Base-by-base conservation (phyloP, 2,888 invertebrate species). In the Dynastes maya region DNA sequence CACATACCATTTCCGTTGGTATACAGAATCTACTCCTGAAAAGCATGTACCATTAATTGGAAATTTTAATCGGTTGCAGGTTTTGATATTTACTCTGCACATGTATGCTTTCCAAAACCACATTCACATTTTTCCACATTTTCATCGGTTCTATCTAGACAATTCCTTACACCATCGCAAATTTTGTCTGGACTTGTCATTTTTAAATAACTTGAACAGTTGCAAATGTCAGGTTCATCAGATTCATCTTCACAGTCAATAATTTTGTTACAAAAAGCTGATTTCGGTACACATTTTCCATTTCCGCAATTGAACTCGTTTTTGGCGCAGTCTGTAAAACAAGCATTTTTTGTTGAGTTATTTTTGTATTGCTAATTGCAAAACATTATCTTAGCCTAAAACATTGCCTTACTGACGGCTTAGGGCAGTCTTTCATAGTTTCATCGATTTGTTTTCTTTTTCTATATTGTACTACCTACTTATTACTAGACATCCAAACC, bases 121-220 rank as follows among this genome's bases (percentile, higher is more conserved):
- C 95, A 95, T 79, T 90, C 90, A 85, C 95, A 95, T 29, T 90
- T 86, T 81, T 89, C 88, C 0, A 93, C 92, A 80, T 91, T 91
- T 85, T 96, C 96, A 84, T 96, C 96, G 75, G 92, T 92, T 82
- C 93, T 93, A 85, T 96, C 96, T 81, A 91, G 89, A 84, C 96
- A 96, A 85, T 96, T 93, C 6, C 94, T 89, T 5, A 92, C 89
- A 0, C 95, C 95, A 85, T 96, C 95, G 85, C 96, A 97, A 3
- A 96, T 89, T 82, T 92, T 92, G 0, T 91, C 89, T 0, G 95
- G 94, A 84, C 91, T 90, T 0, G 94, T 92, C n/a, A 94, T 89
- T 82, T 91, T 90, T 77, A 95, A 88, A 85, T 94, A 95, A 40
- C 92, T 90, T 9, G 91, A 92, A 83, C 95, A 95, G 13, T 90